Evolutionary conservation across 1,140 invertebrate species (phyloP), one percentile per base, ranked within the genome.

Genomic region (Hormaphis cornu): DNA sequence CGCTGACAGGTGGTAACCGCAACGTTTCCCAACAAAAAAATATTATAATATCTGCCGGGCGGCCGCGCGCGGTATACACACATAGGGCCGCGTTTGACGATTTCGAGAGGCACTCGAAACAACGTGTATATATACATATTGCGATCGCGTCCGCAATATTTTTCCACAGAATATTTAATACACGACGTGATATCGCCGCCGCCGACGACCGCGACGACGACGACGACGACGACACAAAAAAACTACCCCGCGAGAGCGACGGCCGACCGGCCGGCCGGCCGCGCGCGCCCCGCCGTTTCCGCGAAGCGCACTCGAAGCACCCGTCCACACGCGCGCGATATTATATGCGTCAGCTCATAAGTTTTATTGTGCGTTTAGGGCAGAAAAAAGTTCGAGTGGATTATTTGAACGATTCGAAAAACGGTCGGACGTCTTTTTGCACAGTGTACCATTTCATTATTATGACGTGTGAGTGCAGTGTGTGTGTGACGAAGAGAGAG

Each of bases 1-100:
- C 24, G 37, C 37, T 50, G 61, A 66, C 61, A 66, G 61, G 61
- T 66, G 61, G 61, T 66, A 66, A 66, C 61, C 61, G 61, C 61
- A 66, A 48, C 35, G 44, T 66, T 66, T 66, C 42, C 61, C 61
- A 37, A 58, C n/a, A n/a, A n/a, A n/a, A n/a, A n/a, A n/a, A n/a
- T n/a, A n/a, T n/a, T n/a, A n/a, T n/a, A n/a, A n/a, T n/a, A n/a
- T n/a, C n/a, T n/a, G n/a, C n/a, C n/a, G n/a, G n/a, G n/a, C n/a
- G n/a, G 33, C 18, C 54, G 54, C 22, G 35, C 54, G 54, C 24
- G 24, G 54, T 22, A n/a, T 37, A 37, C n/a, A n/a, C n/a, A n/a
- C n/a, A n/a, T n/a, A n/a, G n/a, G n/a, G n/a, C n/a, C n/a, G n/a
- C n/a, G n/a, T n/a, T n/a, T n/a, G n/a, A n/a, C n/a, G n/a, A n/a